Base-by-base conservation (phyloP, 2,113 vertebrate species). In the Odobenus rosmarus region DNA sequence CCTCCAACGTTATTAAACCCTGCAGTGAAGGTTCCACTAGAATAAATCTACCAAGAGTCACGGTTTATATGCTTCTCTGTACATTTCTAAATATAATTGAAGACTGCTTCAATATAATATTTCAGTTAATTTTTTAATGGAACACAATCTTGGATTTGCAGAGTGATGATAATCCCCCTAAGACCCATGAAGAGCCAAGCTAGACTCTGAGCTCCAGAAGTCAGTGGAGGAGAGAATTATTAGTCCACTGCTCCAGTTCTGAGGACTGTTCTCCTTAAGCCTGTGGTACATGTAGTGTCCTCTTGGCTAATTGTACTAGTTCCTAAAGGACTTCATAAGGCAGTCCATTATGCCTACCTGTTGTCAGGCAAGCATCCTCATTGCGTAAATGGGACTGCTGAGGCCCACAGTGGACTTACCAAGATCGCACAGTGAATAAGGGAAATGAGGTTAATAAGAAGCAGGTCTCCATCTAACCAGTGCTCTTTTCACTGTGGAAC, bases 91-190 rank as follows among this genome's bases (percentile, higher is more conserved):
- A 92, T 90, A 87, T 84, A 93, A 67, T 23, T 72, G 67, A 91
- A 90, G 95, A 51, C 42, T 8, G 19, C 67, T 97, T 93, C 55
- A 69, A 39, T 87, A 69, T 64, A 79, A 49, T 83, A 64, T 88
- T 96, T 83, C 67, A 57, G 53, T 88, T 97, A 91, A 91, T 87
- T 96, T 94, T 97, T 97, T 95, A 97, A 83, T 89, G 72, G 72
- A 89, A 46, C 86, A 82, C 53, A 71, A 62, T 59, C 26, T 90
- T 67, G 49, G 23, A 61, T 94, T 83, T 94, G 46, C 88, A 69
- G 11, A 69, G 5, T 64, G 21, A 14, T 79, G 18, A 39, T 71
- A 61, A 49, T 33, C 16, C 49, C 36, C 13, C 16, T 16, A 31
- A 28, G 10, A 72, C 21, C 67, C 9, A 15, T 12, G 31, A 69